phyloP scores from a whole-genome alignment of 2,888 invertebrate genomes.

The Lepidochrysops patricia region DNA sequence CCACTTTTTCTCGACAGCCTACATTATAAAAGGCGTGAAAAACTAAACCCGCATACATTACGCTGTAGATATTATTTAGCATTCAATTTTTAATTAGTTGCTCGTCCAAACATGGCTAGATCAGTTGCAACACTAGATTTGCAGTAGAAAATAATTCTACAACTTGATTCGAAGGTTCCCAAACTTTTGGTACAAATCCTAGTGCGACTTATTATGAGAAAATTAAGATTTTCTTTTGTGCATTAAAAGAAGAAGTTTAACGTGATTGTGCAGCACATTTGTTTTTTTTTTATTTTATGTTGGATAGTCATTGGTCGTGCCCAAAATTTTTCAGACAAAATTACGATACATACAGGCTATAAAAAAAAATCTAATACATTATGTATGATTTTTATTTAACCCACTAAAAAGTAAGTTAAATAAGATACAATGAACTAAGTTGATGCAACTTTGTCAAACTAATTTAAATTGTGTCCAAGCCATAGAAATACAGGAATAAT shows the following conservation, averaged over 20 bases:
- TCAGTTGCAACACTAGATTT: slow-evolving; percentile 23
- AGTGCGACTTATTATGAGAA: too few species aligned
- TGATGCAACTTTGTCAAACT: neutral
- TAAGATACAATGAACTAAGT: neutral
- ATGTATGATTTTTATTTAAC: neutral
- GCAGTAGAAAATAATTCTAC: slow-evolving; percentile 3
- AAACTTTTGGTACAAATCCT: neutral
- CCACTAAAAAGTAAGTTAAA: neutral
- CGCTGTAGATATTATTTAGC: slow-evolving; percentile 26
- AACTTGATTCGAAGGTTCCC: neutral
- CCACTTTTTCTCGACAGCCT: slow-evolving; percentile 21
- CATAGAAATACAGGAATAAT: neutral
- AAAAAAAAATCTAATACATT: neutral
- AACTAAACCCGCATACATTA: slow-evolving; percentile 20
- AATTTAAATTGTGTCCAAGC: slow-evolving; percentile 8
- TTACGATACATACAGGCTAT: too few species aligned
- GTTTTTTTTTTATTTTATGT: too few species aligned
- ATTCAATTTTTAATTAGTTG: slow-evolving; percentile 30
- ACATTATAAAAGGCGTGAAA: slow-evolving; percentile 22
- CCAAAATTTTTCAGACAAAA: too few species aligned
- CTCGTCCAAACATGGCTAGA: slow-evolving; percentile 25
- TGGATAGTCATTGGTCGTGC: too few species aligned
- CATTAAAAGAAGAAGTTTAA: too few species aligned
- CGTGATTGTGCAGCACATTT: too few species aligned
- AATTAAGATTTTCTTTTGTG: too few species aligned